Evolutionary conservation across 2,113 vertebrate species (phyloP).

Genomic region (Pygoscelis adeliae): DNA sequence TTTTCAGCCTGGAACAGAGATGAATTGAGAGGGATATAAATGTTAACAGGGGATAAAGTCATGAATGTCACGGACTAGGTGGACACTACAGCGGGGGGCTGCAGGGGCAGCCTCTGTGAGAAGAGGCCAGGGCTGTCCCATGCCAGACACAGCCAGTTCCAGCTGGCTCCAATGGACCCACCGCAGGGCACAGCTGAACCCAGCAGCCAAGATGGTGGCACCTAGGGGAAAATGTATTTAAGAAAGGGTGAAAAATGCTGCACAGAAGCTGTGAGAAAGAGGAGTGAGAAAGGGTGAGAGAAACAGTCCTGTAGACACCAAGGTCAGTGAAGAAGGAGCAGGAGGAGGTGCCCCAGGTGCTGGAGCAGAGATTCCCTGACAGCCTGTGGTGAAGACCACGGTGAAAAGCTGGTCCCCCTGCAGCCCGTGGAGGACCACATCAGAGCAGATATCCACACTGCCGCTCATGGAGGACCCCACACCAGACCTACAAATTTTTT

Average conservation of each 20-base stretch:
- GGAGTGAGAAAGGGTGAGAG: neutral
- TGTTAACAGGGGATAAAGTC: neutral
- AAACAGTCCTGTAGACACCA: neutral
- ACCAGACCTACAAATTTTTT: neutral
- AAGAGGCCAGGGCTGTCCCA: fast-evolving
- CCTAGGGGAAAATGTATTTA: neutral
- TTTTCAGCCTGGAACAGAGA: neutral
- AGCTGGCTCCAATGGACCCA: fast-evolving
- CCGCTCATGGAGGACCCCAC: neutral
- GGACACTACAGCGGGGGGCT: too few relatives aligned
- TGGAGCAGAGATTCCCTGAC: neutral
- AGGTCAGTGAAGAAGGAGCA: neutral
- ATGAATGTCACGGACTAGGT: fast-evolving
- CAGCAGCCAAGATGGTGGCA: fast-evolving
- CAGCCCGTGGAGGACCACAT: neutral
- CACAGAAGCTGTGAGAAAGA: neutral
- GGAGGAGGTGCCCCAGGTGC: fast-evolving
- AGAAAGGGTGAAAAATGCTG: neutral
- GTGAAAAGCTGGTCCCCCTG: neutral
- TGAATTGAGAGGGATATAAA: neutral
- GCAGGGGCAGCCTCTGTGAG: neutral
- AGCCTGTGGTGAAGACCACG: fast-evolving
- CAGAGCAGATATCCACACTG: neutral
- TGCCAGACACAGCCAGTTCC: neutral
- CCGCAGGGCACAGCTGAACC: fast-evolving